A percentile compares a stretch with the other conserved stretches of the same genome.
phyloP scores from a whole-genome alignment of 2,888 invertebrate species.

The Hirtodrosophila trivittata region DNA sequence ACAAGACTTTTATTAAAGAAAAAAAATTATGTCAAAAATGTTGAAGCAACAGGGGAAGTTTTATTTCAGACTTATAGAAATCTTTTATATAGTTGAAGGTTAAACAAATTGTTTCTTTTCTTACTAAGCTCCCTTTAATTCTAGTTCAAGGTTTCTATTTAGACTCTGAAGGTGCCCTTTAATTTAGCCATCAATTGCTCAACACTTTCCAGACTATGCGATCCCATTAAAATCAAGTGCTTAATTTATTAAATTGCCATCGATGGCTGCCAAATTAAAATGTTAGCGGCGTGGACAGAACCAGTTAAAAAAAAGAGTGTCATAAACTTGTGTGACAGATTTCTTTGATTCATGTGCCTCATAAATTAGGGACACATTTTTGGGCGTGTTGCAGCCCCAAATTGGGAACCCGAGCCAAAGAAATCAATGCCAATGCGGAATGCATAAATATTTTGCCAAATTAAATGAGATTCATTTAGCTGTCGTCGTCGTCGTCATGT shows the following conservation, averaged over 20 bases:
- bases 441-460: constrained; percentile 76
- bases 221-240: constrained; percentile 62
- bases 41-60: constrained; percentile 23
- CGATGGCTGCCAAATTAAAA: constrained; percentile 79
- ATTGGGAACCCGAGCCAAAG: constrained; percentile 28
- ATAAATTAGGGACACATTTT: constrained; percentile 63
- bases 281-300: constrained; percentile 64
- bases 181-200: constrained; percentile 58
- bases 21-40: not conserved
- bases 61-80: too few species aligned
- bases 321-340: constrained; percentile 76
- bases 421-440: constrained; percentile 65
- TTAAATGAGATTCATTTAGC: constrained; percentile 75
- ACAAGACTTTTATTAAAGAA: not conserved
- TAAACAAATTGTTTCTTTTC: too few species aligned
- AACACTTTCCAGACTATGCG: constrained; percentile 45
- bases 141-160: constrained; percentile 47
- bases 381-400: constrained; percentile 62
- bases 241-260: constrained; percentile 71
- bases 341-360: constrained; percentile 70
- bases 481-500: constrained; percentile 61
- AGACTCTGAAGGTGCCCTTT: constrained; percentile 51
- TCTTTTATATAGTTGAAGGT: too few species aligned
- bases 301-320: constrained; percentile 50
- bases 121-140: not conserved